Base-by-base conservation (phyloP, 2,797 vertebrate genomes). In the Austrolebias charrua region DNA sequence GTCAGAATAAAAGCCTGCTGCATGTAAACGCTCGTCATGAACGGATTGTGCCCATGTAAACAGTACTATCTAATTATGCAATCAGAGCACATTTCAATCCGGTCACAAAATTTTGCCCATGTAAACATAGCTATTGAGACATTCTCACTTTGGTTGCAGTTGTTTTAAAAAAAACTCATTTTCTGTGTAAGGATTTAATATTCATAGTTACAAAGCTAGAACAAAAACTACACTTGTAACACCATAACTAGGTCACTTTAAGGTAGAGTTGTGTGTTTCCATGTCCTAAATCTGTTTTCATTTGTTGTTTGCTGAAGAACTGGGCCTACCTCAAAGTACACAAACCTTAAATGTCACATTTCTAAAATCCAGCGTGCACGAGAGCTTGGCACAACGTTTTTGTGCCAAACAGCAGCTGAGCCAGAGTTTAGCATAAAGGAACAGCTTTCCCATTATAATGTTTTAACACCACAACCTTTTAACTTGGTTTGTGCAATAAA, bases 321-420 rank as follows among this genome's bases (percentile, higher is more conserved):
- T 52, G 5, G 11, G 29, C 12, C 6, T 18, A 42, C 9, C 24
- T 47, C 6, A 14, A 33, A 53, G 20, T 48, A 15, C 38, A 51
- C 33, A 45, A 1, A 43, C 46, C 14, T 57, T 13, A 52, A 69
- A 20, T n/a, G 31, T 53, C 8, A 43, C 12, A 11, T 28, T 4
- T 40, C 33, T 19, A 29, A 38, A 29, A 4, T 61, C 51, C n/a
- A 47, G 33, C 35, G 2, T 45, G 5, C 46, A 14, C 42, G 56
- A 13, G 15, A 63, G 24, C 51, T 55, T 69, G 47, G 31, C 12
- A 0, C 4, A 45, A 43, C 53, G 38, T 35, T 35, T 12, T 56
- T 52, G 40, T 66, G 16, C n/a, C 54, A 55, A 20, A 15, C 15
- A 14, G 35, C 55, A 44, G 33, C 40, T 46, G 35, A 54, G 40